Base-by-base conservation (phyloP, 1,140 invertebrate genomes). In the Octopus sinensis region DNA sequence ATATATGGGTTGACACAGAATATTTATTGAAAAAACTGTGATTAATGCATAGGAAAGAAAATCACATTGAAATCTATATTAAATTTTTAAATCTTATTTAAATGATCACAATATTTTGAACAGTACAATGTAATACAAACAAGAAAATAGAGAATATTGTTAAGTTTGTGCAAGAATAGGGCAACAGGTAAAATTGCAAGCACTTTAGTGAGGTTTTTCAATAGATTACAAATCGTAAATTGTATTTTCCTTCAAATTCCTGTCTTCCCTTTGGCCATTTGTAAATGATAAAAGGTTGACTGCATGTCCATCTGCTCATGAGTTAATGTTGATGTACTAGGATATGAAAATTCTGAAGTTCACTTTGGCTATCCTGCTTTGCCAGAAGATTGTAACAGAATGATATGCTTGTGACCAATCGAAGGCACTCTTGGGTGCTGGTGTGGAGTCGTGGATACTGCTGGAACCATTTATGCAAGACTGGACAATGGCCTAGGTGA, bases 241-340 rank as follows among this genome's bases (percentile, higher is more conserved):
- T 43, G 30, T 43, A 43, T 43, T 43, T 43, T 43, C 30, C 30
- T 43, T 43, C 30, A 43, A 43, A 43, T 43, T 43, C 30, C 30
- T 43, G 30, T 43, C 30, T 43, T 73, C 17, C 68, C 68, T 73
- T 73, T 73, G 68, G 68, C 68, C 17, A 73, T 73, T 13, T 73
- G 68, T 23, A 17, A 10, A 73, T 73, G 30, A 6, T 73, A n/a
- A 73, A 73, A 73, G 68, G 68, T 73, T 73, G 68, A 23, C 17
- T n/a, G 68, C 13, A 5, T 73, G 68, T 23, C 30, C 30, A 23
- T 73, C 30, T 13, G 17, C 68, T 73, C 13, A 73, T 73, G 13
- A 73, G 5, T 73, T 73, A 23, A 73, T 73, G 30, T 73, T 73
- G 68, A 73, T 73, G 68, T 73, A 73, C 68, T 73, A 73, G 68